Percentiles rank a stretch among this genome's conserved stretches.
Evolutionary conservation across 2,888 invertebrate species (phyloP).

Genomic region (Caenorhabditis plicata): DNA sequence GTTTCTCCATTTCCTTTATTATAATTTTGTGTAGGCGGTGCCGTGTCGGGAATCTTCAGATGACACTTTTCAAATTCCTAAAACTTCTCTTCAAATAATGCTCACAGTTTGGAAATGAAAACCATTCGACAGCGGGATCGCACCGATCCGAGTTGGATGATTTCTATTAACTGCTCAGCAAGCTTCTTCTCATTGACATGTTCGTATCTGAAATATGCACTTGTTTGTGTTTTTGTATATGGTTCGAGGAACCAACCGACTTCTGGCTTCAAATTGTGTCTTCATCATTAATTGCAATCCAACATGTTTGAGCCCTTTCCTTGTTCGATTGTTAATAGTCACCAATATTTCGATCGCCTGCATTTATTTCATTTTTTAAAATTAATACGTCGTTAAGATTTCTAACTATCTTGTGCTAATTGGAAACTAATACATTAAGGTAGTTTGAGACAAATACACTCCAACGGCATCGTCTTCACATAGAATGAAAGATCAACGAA

Average conservation of each 20-base stretch:
- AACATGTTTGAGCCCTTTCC: conserved; percentile 60
- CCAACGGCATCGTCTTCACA: too few species aligned
- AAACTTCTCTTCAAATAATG: too few species aligned
- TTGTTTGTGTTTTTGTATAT: background rate
- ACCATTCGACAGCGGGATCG: conserved; percentile 50
- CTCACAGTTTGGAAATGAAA: too few species aligned
- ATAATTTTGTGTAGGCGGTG: conserved; percentile 53
- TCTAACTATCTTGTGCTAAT: too few species aligned
- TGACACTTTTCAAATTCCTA: conserved; percentile 49
- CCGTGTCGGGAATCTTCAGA: conserved; percentile 54
- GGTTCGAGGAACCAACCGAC: too few species aligned
- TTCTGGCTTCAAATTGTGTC: conserved; percentile 56
- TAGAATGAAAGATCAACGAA: too few species aligned
- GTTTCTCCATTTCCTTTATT: conserved; percentile 37
- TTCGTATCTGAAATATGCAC: conserved; percentile 59
- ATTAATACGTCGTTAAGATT: background rate
- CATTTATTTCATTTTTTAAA: conserved; percentile 23
- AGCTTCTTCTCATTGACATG: conserved; percentile 63
- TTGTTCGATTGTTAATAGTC: conserved; percentile 52
- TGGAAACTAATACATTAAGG: too few species aligned
- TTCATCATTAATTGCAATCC: conserved; percentile 54
- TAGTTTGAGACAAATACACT: too few species aligned
- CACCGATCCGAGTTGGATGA: conserved; percentile 52
- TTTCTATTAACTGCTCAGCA: conserved; percentile 55
- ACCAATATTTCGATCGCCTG: conserved; percentile 50